Base-by-base conservation (phyloP, 2,797 vertebrate species). In the Lepus townsendii region DNA sequence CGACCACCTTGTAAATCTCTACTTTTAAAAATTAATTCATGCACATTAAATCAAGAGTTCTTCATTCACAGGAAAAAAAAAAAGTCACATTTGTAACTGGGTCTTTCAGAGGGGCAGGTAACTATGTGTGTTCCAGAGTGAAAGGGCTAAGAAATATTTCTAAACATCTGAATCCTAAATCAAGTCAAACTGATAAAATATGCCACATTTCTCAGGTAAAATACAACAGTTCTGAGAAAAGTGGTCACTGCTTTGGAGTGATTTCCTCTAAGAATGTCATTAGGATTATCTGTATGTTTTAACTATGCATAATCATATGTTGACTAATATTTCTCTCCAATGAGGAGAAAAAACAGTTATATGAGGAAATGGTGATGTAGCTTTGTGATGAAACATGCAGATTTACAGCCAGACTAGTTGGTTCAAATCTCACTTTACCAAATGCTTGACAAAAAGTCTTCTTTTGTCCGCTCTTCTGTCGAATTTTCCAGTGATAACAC, bases 11-110 rank as follows among this genome's bases (percentile, higher is more conserved):
- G n/a, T 83, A 97, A 95, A 94, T 92, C 68, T 94, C 80, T 72
- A 68, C 76, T 83, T 95, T 95, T 4, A 86, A 93, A 95, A 93
- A 95, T 91, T 88, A 96, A 96, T 87, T 89, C 83, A 79, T 19
- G 24, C 17, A 88, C 42, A 22, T 95, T 95, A 88, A 95, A 94
- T 85, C 75, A 94, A 32, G 75, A 73, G 57, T 78, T 88, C 78
- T 90, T 93, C 85, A 94, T 73, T 92, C 54, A 90, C 13, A 14
- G 30, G 13, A 13, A 5, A 2, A 20, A 50, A 35, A 35, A 92
- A 91, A 72, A 30, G 80, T 85, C 32, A 72, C 4, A 6, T 73
- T 82, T 75, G 26, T 88, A 54, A 71, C 14, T 78, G 42, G 22
- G 35, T 92, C 42, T 96, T 92, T 89, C 77, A 96, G 82, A 94